Percentiles rank a stretch among this genome's conserved stretches.
These are phyloP conservation scores for Holothuria leucospilota DNA, from an alignment of 53 echinoderm and acorn worm genomes.

Conservation along the genomic window DNA sequence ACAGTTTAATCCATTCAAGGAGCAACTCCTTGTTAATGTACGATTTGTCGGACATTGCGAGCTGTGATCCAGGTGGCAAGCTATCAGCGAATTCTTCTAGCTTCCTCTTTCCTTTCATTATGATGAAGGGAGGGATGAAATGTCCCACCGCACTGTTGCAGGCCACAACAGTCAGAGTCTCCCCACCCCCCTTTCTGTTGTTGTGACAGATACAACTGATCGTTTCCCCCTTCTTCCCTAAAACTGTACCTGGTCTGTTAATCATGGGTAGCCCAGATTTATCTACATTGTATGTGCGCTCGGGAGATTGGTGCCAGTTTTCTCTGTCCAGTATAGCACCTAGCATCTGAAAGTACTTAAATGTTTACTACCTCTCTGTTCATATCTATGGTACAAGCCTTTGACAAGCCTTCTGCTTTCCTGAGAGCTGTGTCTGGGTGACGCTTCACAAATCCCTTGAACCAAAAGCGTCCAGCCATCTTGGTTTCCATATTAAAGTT, in stretches of 20 bases:
- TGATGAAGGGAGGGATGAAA: conserved; percentile 58
- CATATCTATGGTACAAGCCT: conserved; percentile 59
- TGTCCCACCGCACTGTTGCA: conserved; percentile 67
- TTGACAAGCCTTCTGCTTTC: conserved; percentile 59
- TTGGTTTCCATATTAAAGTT: conserved; percentile 60
- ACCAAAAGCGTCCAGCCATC: conserved; percentile 53
- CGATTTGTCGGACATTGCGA: conserved; percentile 65
- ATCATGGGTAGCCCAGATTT: conserved; percentile 54
- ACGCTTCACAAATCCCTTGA: conserved; percentile 57
- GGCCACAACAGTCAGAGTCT: conserved; percentile 61
- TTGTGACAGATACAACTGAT: conserved; percentile 46
- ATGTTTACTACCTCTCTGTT: too few species aligned
- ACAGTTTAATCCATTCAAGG: conserved; percentile 64
- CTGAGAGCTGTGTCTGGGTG: conserved; percentile 56
- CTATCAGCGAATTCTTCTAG: conserved; percentile 52
- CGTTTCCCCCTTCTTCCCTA: conserved; percentile 63
- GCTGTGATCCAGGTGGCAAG: conserved; percentile 56
- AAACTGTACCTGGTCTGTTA: conserved; percentile 54
- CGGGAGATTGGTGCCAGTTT: conserved; percentile 32
- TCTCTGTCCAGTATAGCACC: conserved; percentile 60
- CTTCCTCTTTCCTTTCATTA: conserved; percentile 67
- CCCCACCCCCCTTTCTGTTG: conserved; percentile 59
- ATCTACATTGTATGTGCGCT: conserved; percentile 61
- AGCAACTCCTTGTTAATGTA: conserved; percentile 69
- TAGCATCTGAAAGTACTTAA: conserved; percentile 52